Evolutionary conservation across 1,140 invertebrate genomes (phyloP).

Genomic region (Oncopeltus fasciatus): DNA sequence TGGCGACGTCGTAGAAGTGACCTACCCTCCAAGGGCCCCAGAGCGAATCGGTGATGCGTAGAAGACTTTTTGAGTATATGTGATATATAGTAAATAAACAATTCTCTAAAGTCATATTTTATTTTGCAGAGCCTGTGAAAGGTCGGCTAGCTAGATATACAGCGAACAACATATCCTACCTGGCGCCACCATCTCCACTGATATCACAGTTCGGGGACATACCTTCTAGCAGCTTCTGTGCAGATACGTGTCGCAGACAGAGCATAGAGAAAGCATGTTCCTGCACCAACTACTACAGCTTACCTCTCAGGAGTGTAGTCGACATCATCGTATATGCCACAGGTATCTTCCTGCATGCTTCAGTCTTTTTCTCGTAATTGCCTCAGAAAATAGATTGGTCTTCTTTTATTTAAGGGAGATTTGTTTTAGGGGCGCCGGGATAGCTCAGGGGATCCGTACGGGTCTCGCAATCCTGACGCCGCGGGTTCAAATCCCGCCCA

Average conservation of each 20-base stretch:
- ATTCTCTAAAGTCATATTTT: background rate
- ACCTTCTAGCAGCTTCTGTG: constrained; percentile 16
- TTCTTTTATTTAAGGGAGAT: too few relatives aligned
- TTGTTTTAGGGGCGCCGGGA: too few relatives aligned
- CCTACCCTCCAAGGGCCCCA: too few relatives aligned
- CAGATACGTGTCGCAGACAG: constrained; percentile 1
- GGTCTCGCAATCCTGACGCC: too few relatives aligned
- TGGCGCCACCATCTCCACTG: constrained; percentile 33
- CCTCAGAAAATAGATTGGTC: too few relatives aligned
- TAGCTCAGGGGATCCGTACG: too few relatives aligned
- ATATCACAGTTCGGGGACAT: constrained; percentile 35
- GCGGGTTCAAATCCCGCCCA: too few relatives aligned
- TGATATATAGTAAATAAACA: background rate
- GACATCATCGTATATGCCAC: constrained; percentile 21
- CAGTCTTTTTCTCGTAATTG: too few relatives aligned
- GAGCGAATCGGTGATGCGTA: too few relatives aligned
- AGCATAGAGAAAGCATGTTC: constrained; percentile 10
- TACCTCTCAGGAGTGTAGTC: constrained; percentile 17
- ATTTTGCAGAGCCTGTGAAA: background rate
- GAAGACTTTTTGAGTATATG: too few relatives aligned
- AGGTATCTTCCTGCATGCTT: too few relatives aligned
- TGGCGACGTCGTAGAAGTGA: background rate
- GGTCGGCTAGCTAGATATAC: background rate
- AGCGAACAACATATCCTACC: constrained; percentile 35
- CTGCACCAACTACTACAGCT: constrained; percentile 17